These are phyloP conservation scores for Tetranychus urticae DNA, from an alignment of 1,140 invertebrate species.

Conservation along the genomic window DNA sequence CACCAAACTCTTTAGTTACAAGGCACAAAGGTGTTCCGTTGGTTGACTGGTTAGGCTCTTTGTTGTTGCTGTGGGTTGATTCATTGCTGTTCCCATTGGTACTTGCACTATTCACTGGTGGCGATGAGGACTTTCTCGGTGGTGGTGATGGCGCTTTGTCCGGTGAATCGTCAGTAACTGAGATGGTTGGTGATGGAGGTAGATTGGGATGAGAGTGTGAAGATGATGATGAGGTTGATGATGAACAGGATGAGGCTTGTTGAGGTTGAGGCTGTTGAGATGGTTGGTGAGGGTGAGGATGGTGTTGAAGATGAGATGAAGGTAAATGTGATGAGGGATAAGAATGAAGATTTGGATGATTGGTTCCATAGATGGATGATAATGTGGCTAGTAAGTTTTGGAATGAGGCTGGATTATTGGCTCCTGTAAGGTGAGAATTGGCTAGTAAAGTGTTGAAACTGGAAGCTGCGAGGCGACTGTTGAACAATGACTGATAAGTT, in stretches of 20 bases:
- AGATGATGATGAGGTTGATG: too few relatives aligned
- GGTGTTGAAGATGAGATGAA: too few relatives aligned
- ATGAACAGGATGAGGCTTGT: too few relatives aligned
- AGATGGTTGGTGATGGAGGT: too few relatives aligned
- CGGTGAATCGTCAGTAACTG: too few relatives aligned
- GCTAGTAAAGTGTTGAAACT: not conserved
- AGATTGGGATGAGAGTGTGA: too few relatives aligned
- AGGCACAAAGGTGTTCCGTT: not conserved
- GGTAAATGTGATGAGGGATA: too few relatives aligned
- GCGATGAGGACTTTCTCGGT: not conserved
- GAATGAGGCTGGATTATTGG: constrained; percentile 4
- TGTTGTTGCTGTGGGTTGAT: not conserved
- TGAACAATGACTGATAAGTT: not conserved
- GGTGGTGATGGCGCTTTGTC: not conserved
- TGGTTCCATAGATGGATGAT: not conserved
- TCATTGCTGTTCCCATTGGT: too few relatives aligned
- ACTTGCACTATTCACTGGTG: not conserved
- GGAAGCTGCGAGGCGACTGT: not conserved
- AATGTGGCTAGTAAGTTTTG: constrained; percentile 8
- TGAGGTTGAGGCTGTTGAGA: too few relatives aligned
- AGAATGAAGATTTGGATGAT: not conserved
- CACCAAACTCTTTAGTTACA: not conserved
- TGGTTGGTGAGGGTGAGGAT: too few relatives aligned
- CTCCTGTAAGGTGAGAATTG: constrained; percentile 3
- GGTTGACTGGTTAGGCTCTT: not conserved